Percentiles rank a stretch among this genome's conserved stretches.
Evolutionary conservation across 2,797 vertebrate genomes (phyloP).

Genomic region (Centroberyx gerrardi): DNA sequence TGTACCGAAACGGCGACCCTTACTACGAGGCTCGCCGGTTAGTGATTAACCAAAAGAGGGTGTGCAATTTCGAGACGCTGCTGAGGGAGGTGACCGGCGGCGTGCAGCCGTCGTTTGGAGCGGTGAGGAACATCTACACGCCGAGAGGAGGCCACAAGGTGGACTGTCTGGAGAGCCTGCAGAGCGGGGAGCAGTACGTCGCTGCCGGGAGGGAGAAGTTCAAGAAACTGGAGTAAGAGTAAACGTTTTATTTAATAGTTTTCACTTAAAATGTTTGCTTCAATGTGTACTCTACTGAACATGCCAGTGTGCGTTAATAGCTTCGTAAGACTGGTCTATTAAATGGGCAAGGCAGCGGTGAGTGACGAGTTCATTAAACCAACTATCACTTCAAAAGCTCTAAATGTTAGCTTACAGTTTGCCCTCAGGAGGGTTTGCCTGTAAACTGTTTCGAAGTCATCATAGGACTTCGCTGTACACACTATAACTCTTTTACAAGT

Average conservation of each 20-base stretch:
- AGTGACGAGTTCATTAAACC: too few species aligned
- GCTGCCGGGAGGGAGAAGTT: conserved; percentile 95
- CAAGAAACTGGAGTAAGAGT: conserved; percentile 95
- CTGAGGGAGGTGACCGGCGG: conserved; percentile 94
- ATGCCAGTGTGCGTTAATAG: too few species aligned
- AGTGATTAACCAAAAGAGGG: conserved; percentile 93
- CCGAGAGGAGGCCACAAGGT: conserved; percentile 92
- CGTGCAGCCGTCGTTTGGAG: conserved; percentile 94
- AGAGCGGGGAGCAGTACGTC: conserved; percentile 95
- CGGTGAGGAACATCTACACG: conserved; percentile 96
- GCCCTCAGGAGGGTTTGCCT: too few species aligned
- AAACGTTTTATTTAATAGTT: neutral
- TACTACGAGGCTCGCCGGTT: conserved; percentile 93
- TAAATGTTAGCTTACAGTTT: too few species aligned
- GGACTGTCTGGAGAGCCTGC: conserved; percentile 89
- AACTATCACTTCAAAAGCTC: too few species aligned
- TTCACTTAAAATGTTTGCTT: neutral
- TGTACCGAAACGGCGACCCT: conserved; percentile 95
- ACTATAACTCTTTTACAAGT: neutral
- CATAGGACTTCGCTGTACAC: too few species aligned
- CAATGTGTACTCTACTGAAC: too few species aligned
- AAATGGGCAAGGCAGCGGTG: too few species aligned
- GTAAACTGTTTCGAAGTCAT: too few species aligned
- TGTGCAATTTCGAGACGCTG: conserved; percentile 93
- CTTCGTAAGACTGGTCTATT: too few species aligned